phyloP scores from a whole-genome alignment of 2,113 vertebrate species.

The Coturnix japonica region DNA sequence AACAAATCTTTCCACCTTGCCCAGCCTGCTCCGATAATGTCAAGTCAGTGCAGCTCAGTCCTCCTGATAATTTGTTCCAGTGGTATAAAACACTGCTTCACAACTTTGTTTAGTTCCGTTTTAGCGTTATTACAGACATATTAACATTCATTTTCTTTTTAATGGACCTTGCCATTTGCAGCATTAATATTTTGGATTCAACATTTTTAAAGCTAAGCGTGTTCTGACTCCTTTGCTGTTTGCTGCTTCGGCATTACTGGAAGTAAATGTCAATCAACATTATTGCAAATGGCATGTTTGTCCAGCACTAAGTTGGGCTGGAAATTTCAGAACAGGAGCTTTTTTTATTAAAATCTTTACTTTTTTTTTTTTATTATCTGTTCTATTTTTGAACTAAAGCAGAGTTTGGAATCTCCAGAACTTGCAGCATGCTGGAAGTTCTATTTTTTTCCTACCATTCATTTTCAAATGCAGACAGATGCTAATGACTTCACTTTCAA shows the following conservation, averaged over 20 bases:
- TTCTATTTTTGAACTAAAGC: not conserved
- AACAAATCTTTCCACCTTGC: constrained; percentile 31
- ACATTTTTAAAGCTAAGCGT: not conserved
- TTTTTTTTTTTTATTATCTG: not conserved
- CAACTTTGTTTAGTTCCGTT: constrained; percentile 10
- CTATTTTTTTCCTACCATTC: not conserved
- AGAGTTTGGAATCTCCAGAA: not conserved
- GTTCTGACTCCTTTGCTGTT: not conserved
- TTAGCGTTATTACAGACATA: constrained; percentile 7
- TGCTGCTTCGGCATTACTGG: not conserved
- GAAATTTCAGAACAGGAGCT: not conserved
- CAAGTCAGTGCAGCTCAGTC: not conserved
- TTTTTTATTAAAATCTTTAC: not conserved
- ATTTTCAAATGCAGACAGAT: not conserved
- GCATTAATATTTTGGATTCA: not conserved
- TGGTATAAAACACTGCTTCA: constrained; percentile 16
- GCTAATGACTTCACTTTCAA: not conserved
- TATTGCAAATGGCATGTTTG: not conserved
- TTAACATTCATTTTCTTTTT: constrained; percentile 16
- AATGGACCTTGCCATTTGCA: constrained; percentile 22
- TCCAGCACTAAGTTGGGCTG: not conserved
- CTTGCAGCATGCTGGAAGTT: not conserved
- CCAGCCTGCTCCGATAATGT: constrained; percentile 28
- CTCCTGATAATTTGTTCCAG: not conserved
- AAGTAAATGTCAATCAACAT: not conserved